These are phyloP conservation scores for Ciconia nigra DNA, from an alignment of 2,797 vertebrate genomes.

Conservation along the genomic window DNA sequence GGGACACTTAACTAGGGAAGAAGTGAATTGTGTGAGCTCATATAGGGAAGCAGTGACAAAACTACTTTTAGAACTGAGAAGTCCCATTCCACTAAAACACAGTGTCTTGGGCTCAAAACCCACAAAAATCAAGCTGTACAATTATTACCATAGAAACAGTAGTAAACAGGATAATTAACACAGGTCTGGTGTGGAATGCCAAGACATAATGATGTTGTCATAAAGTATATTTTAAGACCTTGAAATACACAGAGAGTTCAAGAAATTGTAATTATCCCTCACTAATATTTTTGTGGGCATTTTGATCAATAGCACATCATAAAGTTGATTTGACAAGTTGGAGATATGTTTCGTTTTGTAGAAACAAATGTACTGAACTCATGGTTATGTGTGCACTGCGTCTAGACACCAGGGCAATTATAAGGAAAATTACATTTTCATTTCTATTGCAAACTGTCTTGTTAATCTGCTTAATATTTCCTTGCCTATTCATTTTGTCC, in stretches of 20 bases:
- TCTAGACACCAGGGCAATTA: slow-evolving; percentile 47
- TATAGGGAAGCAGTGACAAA: neutral
- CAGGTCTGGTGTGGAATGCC: neutral
- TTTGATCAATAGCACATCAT: neutral
- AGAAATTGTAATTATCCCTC: neutral
- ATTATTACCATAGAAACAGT: neutral
- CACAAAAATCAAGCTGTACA: neutral
- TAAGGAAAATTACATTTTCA: slow-evolving; percentile 44
- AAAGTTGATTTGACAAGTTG: neutral
- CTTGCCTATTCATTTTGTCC: slow-evolving; percentile 25
- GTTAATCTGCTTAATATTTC: slow-evolving; percentile 49
- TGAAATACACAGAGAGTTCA: neutral
- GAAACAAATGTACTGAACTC: slow-evolving; percentile 44
- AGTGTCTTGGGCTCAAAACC: neutral
- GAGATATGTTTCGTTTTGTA: neutral
- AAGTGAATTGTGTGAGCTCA: neutral
- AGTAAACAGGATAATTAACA: neutral
- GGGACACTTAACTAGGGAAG: neutral
- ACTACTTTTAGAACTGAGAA: neutral
- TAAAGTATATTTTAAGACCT: neutral
- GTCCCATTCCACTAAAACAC: neutral
- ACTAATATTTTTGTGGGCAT: neutral
- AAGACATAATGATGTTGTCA: neutral
- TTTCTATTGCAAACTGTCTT: slow-evolving; percentile 42
- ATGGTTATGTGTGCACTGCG: neutral